Conservation (phyloP, 2,113 vertebrate genomes). For the Candoia aspera region DNA sequence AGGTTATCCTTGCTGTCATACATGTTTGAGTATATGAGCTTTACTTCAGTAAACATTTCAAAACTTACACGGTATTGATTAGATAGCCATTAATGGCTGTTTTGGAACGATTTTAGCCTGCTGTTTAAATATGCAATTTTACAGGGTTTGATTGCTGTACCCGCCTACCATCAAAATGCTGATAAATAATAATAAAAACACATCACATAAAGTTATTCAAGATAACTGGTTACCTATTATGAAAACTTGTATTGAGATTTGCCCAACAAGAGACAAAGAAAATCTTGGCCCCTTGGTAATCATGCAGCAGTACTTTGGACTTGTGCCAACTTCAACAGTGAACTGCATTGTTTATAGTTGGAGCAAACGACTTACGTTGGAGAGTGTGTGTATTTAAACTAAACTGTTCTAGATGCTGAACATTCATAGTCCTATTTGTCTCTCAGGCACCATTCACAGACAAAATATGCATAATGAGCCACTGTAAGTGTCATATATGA, state of each 20-base stretch:
- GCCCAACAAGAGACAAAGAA: neutral
- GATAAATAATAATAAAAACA: neutral
- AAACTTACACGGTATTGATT: conserved; percentile 29
- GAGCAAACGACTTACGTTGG: neutral
- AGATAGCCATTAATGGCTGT: conserved; percentile 27
- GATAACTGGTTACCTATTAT: neutral
- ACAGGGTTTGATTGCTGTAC: conserved; percentile 26
- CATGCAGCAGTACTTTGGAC: neutral
- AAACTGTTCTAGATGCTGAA: neutral
- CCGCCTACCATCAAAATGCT: conserved; percentile 8
- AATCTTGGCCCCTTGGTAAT: conserved; percentile 5
- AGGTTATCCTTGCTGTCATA: neutral
- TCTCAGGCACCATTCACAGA: neutral
- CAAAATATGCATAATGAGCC: neutral
- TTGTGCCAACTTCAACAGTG: neutral
- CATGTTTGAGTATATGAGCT: conserved; percentile 10
- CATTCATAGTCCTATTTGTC: neutral
- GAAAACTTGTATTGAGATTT: conserved; percentile 23
- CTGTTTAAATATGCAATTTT: conserved; percentile 31
- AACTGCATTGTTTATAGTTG: neutral
- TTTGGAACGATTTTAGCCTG: conserved; percentile 28
- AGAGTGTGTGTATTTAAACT: neutral
- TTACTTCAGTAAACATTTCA: neutral
- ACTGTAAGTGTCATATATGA: neutral
- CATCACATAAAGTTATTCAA: conserved; percentile 17